Percentiles rank a stretch among this genome's conserved stretches.
These are phyloP conservation scores for Coccyzus lansbergi DNA, from an alignment of 2,797 vertebrate species.

Conservation along the genomic window DNA sequence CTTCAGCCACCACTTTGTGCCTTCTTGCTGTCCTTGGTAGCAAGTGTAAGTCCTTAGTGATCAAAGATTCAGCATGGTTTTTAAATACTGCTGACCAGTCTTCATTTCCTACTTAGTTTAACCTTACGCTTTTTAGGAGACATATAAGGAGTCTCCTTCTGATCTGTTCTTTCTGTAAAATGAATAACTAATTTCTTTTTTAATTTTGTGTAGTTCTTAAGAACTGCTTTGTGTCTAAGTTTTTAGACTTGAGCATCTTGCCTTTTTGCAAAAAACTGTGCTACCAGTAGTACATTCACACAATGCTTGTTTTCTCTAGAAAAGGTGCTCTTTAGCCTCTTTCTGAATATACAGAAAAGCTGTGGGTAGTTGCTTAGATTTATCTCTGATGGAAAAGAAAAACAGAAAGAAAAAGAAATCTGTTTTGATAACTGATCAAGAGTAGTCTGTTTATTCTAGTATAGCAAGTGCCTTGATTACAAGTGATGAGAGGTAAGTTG, in stretches of 20 bases:
- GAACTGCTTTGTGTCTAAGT: not conserved
- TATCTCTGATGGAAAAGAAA: not conserved
- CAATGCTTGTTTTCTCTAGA: not conserved
- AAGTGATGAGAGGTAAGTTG: not conserved
- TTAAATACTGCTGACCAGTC: not conserved
- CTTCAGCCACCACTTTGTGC: not conserved
- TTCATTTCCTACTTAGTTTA: not conserved
- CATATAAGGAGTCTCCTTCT: not conserved
- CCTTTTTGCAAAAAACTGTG: not conserved
- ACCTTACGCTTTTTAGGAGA: not conserved
- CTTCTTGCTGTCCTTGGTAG: not conserved
- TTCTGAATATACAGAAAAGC: not conserved
- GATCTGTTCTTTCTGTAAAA: not conserved
- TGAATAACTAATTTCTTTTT: not conserved
- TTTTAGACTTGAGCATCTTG: not conserved
- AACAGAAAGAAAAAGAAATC: not conserved
- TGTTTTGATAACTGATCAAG: not conserved
- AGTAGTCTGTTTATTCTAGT: not conserved
- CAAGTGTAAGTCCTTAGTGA: not conserved
- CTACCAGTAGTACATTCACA: not conserved
- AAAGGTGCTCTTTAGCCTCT: not conserved
- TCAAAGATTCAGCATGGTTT: not conserved
- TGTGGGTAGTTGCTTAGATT: not conserved
- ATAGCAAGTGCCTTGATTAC: not conserved
- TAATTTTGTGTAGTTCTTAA: not conserved